Evolutionary conservation across 2,113 vertebrate species (phyloP), one percentile per base, ranked within the genome.

Genomic region (Cheilinus undulatus): DNA sequence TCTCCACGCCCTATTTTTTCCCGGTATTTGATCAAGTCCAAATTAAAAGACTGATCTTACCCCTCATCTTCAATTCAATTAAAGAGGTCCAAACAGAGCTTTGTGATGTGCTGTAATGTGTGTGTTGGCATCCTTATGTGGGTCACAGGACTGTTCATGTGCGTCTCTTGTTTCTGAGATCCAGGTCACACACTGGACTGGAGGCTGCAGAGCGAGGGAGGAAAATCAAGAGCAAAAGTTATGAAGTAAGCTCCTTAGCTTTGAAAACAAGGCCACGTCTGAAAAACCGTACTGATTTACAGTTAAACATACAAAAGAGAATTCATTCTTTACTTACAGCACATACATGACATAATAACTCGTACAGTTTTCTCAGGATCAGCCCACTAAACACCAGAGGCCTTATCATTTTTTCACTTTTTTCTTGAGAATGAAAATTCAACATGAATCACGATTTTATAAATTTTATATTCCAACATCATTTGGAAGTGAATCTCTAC

Each of bases 61-160:
- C 46, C 84, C 46, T 30, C 74, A 76, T 73, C 78, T 50, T 78
- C 48, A 17, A 73, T 88, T 84, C 85, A 58, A 30, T 34, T 27
- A 56, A 46, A 22, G 20, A 42, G 42, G 20, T 36, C 13, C 34
- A 36, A 36, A n/a, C n/a, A n/a, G n/a, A n/a, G n/a, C n/a, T n/a
- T n/a, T n/a, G n/a, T n/a, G n/a, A n/a, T n/a, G n/a, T 36, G 34
- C 9, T 11, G 1, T 50, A 4, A 12, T 34, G 4, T 3, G 5
- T n/a, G 32, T 27, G 3, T 3, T n/a, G 1, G 49, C 19, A 45
- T 46, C 22, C 0, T 3, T n/a, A 36, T 48, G 17, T 20, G 2
- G 8, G 19, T 67, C 42, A 62, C 13, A 34, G 19, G 34, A 26
- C 46, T 40, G 5, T 11, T 30, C 12, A 42, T 42, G 14, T 42